phyloP scores from a whole-genome alignment of 1,140 invertebrate genomes.

The Gryllus bimaculatus region DNA sequence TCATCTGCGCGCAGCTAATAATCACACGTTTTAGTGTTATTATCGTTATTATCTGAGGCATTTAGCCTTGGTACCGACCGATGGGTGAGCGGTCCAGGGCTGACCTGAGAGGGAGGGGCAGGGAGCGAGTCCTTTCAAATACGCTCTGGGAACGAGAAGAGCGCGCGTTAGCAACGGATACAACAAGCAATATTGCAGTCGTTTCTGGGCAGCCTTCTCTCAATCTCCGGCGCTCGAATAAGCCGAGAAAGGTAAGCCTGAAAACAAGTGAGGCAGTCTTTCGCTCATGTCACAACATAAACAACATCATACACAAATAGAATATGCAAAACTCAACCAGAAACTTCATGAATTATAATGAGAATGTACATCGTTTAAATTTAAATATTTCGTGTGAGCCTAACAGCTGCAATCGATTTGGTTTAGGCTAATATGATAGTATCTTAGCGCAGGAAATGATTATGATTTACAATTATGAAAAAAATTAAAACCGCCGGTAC shows the following conservation, averaged over 20 bases:
- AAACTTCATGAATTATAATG: background rate
- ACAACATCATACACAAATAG: background rate
- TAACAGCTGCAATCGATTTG: background rate
- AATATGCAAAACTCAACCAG: background rate
- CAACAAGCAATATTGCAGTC: too few relatives aligned
- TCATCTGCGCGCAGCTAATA: background rate
- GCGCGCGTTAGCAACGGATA: too few relatives aligned
- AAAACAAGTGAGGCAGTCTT: background rate
- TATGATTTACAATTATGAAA: background rate
- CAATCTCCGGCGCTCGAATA: too few relatives aligned
- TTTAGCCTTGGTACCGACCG: background rate
- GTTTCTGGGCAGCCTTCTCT: too few relatives aligned
- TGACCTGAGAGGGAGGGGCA: background rate
- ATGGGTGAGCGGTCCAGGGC: background rate
- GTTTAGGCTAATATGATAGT: background rate
- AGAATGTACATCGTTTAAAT: background rate
- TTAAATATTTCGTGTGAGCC: background rate
- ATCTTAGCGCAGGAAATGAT: background rate
- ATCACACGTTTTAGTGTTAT: background rate
- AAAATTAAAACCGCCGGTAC: background rate
- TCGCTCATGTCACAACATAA: background rate
- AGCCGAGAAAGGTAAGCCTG: background rate
- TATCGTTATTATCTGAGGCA: background rate
- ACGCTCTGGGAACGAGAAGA: too few relatives aligned
- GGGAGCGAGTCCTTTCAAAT: too few relatives aligned